A percentile compares a stretch with the other conserved stretches of the same genome.
phyloP scores from a whole-genome alignment of 2,113 vertebrate species.

The Dasyornis broadbenti region DNA sequence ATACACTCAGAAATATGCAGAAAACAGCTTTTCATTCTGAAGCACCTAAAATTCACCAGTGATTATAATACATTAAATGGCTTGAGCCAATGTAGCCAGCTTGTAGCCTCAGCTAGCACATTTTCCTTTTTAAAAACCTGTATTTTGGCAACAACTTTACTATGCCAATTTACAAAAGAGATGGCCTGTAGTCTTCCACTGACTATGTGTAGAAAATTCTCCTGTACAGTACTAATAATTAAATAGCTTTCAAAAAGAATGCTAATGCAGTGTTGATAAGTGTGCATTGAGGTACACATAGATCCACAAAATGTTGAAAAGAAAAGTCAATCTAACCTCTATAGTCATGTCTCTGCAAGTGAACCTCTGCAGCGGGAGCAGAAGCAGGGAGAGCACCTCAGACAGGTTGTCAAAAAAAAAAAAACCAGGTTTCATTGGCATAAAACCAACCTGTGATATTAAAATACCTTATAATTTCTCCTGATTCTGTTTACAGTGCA shows the following conservation, averaged over 20 bases:
- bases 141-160: not conserved
- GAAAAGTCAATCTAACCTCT: not conserved
- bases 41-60: not conserved
- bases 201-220: not conserved
- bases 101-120: not conserved
- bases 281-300: not conserved
- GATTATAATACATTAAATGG: not conserved
- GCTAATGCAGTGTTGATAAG: not conserved
- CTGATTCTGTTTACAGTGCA: not conserved
- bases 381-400: not conserved
- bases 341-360: not conserved
- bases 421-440: not conserved
- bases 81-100: not conserved
- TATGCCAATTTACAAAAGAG: not conserved
- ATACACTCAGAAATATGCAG: not conserved
- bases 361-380: not conserved
- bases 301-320: not conserved
- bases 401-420: not conserved
- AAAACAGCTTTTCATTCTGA: not conserved
- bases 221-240: not conserved
- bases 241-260: not conserved
- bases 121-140: not conserved
- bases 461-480: not conserved
- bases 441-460: not conserved
- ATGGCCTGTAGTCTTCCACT: not conserved